Evolutionary conservation across 2,113 vertebrate genomes (phyloP), one percentile per base, ranked within the genome.

Genomic region (Poeciliopsis turrubarensis): DNA sequence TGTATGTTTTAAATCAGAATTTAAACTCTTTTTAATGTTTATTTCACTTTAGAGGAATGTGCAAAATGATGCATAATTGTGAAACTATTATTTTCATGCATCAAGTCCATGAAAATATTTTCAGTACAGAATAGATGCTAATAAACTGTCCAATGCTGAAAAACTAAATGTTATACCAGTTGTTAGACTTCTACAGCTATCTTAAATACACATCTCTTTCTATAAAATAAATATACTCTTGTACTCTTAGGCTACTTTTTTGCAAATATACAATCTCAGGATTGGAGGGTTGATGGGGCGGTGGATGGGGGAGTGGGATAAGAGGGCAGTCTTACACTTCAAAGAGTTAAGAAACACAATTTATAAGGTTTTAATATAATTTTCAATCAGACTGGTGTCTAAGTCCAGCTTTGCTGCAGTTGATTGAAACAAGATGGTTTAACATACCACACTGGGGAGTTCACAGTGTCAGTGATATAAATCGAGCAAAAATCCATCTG

Each of bases 391-490:
- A 83, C 61, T 61, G 19, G 6, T 67, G 61, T 76, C 15, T 63
- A 39, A 70, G 57, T 30, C 32, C 68, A 70, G 60, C 63, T 4
- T 8, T 22, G 72, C 70, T 81, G 72, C 82, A 69, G 57, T 77
- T 84, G 78, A 77, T 73, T 85, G 75, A 82, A 88, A 87, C 83
- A 89, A 92, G 81, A 83, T 85, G 83, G 69, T 32, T 74, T 25
- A 74, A 65, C 75, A 41, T 30, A 27, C 65, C 34, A 65, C 34
- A 27, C 32, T 7, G 61, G 65, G 39, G 1, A 73, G 26, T 19
- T n/a, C 39, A 5, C 10, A 68, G 41, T 4, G 65, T 51, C 37
- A 79, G 37, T 41, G 64, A 62, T 8, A 51, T 29, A 47, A 31
- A 60, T 39, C 60, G n/a, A 68, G 30, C 32, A 30, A 63, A 37